Percentiles rank a stretch among this genome's conserved stretches.
phyloP scores from a whole-genome alignment of 2,113 vertebrate species.

The Aegithalos caudatus region DNA sequence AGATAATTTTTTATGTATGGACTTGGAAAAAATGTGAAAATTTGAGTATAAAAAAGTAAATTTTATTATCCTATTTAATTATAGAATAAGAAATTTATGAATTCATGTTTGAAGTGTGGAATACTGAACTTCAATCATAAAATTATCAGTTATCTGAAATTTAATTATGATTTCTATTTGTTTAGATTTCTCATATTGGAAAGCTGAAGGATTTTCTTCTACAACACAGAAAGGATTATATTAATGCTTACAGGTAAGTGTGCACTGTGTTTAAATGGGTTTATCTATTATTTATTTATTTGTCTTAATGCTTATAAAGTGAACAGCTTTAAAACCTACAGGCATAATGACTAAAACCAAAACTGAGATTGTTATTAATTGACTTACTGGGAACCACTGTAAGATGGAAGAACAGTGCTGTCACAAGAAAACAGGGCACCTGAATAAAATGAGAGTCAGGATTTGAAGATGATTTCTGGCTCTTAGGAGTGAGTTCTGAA shows the following conservation, averaged over 20 bases:
- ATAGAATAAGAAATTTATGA: neutral
- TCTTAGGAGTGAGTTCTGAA: neutral
- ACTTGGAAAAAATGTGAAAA: neutral
- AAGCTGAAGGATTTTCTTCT: slow-evolving; percentile 97
- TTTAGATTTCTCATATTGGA: slow-evolving; percentile 91
- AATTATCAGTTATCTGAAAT: neutral
- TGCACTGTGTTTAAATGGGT: neutral
- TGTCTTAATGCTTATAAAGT: neutral
- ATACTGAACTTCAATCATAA: neutral
- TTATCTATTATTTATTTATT: neutral
- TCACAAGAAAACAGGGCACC: neutral
- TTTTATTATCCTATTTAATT: neutral
- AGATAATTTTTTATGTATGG: neutral
- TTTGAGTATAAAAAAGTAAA: neutral
- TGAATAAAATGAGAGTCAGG: neutral
- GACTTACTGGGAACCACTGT: neutral
- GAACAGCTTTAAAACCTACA: neutral
- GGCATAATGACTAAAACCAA: neutral
- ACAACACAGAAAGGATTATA: slow-evolving; percentile 95
- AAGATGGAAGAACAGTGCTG: neutral
- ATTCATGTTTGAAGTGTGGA: neutral
- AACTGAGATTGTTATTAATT: neutral
- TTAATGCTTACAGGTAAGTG: slow-evolving; percentile 89
- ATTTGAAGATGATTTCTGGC: neutral
- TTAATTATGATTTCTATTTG: neutral